Base-by-base conservation (phyloP, 2,888 invertebrate genomes). In the Troides helena region DNA sequence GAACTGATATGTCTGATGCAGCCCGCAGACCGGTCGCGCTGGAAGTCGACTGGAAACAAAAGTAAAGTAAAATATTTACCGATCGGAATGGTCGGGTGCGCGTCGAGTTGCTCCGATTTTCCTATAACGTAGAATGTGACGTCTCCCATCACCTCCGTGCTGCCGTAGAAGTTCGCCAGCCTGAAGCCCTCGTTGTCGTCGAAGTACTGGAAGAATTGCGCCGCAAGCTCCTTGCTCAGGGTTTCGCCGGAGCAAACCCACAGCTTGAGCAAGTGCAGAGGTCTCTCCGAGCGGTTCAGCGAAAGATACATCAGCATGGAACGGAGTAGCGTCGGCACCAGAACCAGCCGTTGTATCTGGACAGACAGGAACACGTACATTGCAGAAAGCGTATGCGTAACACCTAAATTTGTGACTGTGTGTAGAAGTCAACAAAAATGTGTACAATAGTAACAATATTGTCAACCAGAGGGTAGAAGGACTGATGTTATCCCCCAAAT, bases 221-320 rank as follows among this genome's bases (percentile, higher is more conserved):
- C 88, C 0, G 96, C 96, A 50, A 97, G 85, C 0, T 95, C 93
- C 8, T 95, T 93, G 18, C 95, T 93, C 0, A 98, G 92, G 0
- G 96, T 95, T 84, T 98, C 98, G 0, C 98, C 98, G 1, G 98
- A 98, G 79, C 98, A 97, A 18, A 98, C 94, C 97, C 98, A 98
- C 0, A 96, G 93, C 80, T 94, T 95, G 17, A 98, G 89, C 65
- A 88, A 85, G 70, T 93, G 85, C 39, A 97, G 89, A 5, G 93
- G 87, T 72, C 92, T 90, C 25, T 90, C 88, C n/a, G 93, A 85
- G 78, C 94, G 92, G 65, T 93, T 94, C 64, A 96, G 85, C 46
- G 94, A 93, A 17, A 96, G 86, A 78, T 95, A 97, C 94, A 97
- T 94, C 18, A 98, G 93, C 74, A 98, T 93, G 0, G 97, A 95